Conservation (phyloP, 2,888 invertebrate species). For the Acrocera orbiculus region DNA sequence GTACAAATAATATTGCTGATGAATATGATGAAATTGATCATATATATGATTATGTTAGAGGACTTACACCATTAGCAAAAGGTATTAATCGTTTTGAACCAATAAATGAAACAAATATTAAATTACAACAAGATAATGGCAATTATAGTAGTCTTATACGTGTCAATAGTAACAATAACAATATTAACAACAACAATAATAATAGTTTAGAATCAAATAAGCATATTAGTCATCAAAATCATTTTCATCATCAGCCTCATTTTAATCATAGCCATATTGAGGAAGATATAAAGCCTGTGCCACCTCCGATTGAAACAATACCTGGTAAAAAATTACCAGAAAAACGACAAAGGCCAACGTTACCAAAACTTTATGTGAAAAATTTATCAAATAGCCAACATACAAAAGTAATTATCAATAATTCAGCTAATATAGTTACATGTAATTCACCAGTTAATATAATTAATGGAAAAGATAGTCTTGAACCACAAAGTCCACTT, state of each 20-base stretch:
- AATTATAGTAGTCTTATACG: constrained; percentile 31
- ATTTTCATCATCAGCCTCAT: constrained; percentile 16
- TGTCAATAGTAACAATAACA: constrained; percentile 20
- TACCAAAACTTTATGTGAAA: constrained; percentile 65
- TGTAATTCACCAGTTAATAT: constrained; percentile 53
- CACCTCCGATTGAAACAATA: constrained; percentile 82
- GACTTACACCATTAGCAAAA: constrained; percentile 78
- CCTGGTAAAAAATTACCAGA: constrained; percentile 67
- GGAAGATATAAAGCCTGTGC: constrained; percentile 62
- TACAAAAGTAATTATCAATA: constrained; percentile 21
- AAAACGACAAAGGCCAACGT: constrained; percentile 53
- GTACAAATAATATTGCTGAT: constrained; percentile 47
- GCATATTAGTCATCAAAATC: constrained; percentile 24
- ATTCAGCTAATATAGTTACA: constrained; percentile 42
- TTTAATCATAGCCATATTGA: constrained; percentile 37
- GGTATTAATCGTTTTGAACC: constrained; percentile 36
- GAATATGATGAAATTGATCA: constrained; percentile 94
- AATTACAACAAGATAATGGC: constrained; percentile 25
- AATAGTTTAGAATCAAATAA: constrained; percentile 29
- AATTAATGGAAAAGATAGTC: constrained; percentile 29
- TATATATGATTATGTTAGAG: constrained; percentile 88
- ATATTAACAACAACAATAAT: constrained; percentile 17
- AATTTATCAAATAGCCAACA: constrained; percentile 30
- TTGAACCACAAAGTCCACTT: constrained; percentile 31
- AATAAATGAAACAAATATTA: constrained; percentile 32